These are phyloP conservation scores for Notiomystis cincta DNA, from an alignment of 2,113 vertebrate genomes.

Conservation along the genomic window DNA sequence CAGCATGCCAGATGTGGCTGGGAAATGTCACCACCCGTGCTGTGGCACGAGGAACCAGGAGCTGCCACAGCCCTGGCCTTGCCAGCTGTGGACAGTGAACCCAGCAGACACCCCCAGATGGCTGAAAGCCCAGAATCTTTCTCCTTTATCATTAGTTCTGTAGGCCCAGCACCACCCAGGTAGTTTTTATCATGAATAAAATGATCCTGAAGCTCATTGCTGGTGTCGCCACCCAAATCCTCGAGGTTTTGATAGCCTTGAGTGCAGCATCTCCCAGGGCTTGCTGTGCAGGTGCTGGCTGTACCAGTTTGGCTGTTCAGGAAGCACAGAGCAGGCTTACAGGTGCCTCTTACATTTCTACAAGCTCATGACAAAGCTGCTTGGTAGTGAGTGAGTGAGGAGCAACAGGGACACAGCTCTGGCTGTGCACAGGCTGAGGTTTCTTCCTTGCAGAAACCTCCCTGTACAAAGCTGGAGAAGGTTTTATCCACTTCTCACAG, in stretches of 20 bases:
- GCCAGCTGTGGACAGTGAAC: not conserved
- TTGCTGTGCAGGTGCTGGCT: not conserved
- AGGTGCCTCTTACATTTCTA: not conserved
- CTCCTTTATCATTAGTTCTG: not conserved
- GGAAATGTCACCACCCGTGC: not conserved
- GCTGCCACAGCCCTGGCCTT: not conserved
- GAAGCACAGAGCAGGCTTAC: not conserved
- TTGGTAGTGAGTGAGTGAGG: not conserved
- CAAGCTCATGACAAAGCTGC: not conserved
- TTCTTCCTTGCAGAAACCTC: not conserved
- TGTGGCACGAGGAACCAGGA: rapidly evolving
- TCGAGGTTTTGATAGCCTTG: not conserved
- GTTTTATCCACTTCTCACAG: not conserved
- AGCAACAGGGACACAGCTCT: not conserved
- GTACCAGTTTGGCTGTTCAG: not conserved
- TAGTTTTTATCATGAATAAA: not conserved
- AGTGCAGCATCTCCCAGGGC: not conserved
- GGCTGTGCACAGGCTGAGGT: not conserved
- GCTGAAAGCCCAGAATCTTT: not conserved
- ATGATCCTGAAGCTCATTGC: not conserved
- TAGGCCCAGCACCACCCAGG: not conserved
- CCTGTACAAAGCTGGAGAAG: not conserved
- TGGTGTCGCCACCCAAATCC: not conserved
- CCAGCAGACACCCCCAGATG: not conserved
- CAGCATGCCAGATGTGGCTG: not conserved